Evolutionary conservation across 2,888 invertebrate genomes (phyloP), one percentile per base, ranked within the genome.

Genomic region (Seira sanloemensis): DNA sequence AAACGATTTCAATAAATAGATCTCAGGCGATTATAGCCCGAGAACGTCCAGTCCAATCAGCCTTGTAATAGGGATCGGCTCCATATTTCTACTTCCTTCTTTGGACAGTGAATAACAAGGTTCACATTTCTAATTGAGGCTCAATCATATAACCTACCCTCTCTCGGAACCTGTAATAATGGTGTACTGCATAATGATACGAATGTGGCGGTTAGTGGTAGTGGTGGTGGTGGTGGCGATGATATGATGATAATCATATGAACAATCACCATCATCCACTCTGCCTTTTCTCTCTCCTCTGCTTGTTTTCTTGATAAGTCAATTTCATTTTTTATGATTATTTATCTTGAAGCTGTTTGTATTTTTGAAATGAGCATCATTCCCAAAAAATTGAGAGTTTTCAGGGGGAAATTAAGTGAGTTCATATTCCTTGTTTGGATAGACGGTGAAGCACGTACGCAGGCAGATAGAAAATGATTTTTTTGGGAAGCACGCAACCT

Each of bases 291-390:
- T 37, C 37, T 37, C 37, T 37, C 37, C 12, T 37, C 86, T 79
- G 62, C 79, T 86, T 76, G 83, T 86, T 86, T 83, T 83, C 79
- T 86, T 86, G 83, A 86, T 86, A 83, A 86, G 79, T 86, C 80
- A 86, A 86, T 86, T 86, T 83, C 75, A 58, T 82, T 82, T 80
- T 81, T 82, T 82, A 82, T 71, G 82, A 82, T 82, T 71, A 82
- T 82, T 77, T 82, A 76, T 82, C 76, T 76, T 72, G 76, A 76
- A 71, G 71, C 76, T 71, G 76, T 75, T 76, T 75, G 62, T 76
- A 68, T 71, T 26, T 24, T 26, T 26, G 66, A 58, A 79, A 50
- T 7, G 23, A 9, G 37, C 27, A 74, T 26, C 50, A 73, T 50
- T 68, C 69, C 82, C 77, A 72, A 77, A 67, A 80, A 68, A 62